A percentile compares a stretch with the other conserved stretches of the same genome.
Conservation (phyloP, 2,113 vertebrate genomes). For the Pomatorhinus ruficollis region DNA sequence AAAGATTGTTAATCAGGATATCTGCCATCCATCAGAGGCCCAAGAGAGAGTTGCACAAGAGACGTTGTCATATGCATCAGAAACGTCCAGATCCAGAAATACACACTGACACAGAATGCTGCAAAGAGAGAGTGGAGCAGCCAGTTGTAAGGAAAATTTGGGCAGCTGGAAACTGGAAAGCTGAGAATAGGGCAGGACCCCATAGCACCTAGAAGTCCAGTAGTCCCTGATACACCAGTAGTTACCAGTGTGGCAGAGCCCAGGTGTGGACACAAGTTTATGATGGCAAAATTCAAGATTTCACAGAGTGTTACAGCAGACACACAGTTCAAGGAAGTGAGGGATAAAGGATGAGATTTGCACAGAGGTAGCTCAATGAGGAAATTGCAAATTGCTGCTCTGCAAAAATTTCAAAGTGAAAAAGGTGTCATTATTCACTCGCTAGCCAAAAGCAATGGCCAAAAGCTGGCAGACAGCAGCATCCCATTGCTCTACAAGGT, state of each 20-base stretch:
- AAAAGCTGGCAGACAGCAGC: background rate
- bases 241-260: background rate
- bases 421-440: background rate
- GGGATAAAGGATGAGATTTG: background rate
- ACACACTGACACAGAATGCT: background rate
- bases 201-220: background rate
- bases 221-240: background rate
- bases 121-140: background rate
- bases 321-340: background rate
- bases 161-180: background rate
- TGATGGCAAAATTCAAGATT: background rate
- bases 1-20: background rate
- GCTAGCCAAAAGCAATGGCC: background rate
- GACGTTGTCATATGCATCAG: background rate
- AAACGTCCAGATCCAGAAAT: background rate
- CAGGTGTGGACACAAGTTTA: fast-evolving
- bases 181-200: background rate
- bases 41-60: background rate
- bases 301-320: background rate
- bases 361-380: background rate
- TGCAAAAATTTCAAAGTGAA: background rate
- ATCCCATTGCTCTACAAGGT: background rate
- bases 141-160: background rate
- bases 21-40: background rate
- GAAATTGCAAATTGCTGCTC: background rate